Evolutionary conservation across 2,888 invertebrate genomes (phyloP).

Genomic region (Stenoptilia bipunctidactyla): DNA sequence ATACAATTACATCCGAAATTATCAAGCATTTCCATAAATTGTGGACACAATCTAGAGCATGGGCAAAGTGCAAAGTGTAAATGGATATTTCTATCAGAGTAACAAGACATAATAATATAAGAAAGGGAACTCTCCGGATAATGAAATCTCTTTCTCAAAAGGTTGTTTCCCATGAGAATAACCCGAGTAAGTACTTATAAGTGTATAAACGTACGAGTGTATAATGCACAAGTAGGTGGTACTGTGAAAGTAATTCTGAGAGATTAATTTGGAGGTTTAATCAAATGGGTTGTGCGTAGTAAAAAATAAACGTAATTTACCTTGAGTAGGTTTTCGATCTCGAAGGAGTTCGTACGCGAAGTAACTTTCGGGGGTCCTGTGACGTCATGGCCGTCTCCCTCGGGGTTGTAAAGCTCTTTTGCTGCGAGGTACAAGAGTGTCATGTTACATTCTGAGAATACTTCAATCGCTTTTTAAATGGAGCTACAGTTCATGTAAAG

Average conservation of each 20-base stretch:
- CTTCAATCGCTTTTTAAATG: too few relatives aligned
- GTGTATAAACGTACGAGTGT: too few relatives aligned
- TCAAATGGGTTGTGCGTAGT: conserved; percentile 27
- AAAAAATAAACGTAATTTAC: conserved; percentile 28
- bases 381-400: conserved; percentile 47
- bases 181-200: not conserved
- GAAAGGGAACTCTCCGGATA: not conserved
- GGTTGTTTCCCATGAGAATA: not conserved
- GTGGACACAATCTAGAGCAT: too few relatives aligned
- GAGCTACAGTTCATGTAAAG: too few relatives aligned
- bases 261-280: conserved; percentile 32
- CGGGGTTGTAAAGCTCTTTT: conserved; percentile 82
- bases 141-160: not conserved
- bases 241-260: conserved; percentile 32
- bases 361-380: conserved; percentile 74
- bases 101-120: not conserved
- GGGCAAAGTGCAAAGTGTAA: not conserved
- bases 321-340: conserved; percentile 95
- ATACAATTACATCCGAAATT: too few relatives aligned
- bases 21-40: too few relatives aligned
- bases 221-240: not conserved
- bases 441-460: too few relatives aligned
- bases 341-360: conserved; percentile 91
- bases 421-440: conserved; percentile 57
- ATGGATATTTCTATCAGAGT: not conserved